Evolutionary conservation across 1,140 invertebrate genomes (phyloP).

Genomic region (Penaeus chinensis): DNA sequence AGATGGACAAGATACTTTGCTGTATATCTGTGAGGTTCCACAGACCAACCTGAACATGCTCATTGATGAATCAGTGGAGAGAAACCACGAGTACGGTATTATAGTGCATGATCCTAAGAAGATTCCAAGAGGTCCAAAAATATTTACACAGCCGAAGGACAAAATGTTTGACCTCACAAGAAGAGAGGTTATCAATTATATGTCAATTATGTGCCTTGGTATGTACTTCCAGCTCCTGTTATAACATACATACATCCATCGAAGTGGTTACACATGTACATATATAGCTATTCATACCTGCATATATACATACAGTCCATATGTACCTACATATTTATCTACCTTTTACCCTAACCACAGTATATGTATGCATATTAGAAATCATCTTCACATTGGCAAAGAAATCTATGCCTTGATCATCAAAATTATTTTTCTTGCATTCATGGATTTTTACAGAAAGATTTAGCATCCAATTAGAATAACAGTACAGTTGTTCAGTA

Average conservation of each 20-base stretch:
- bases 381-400: too few species aligned
- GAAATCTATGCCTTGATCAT: too few species aligned
- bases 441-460: background rate
- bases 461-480: background rate
- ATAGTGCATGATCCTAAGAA: constrained; percentile 79
- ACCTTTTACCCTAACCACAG: too few species aligned
- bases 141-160: constrained; percentile 85
- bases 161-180: constrained; percentile 87
- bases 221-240: background rate
- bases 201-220: constrained; percentile 75
- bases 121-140: constrained; percentile 87
- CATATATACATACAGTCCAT: too few species aligned
- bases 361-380: too few species aligned
- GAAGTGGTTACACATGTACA: too few species aligned
- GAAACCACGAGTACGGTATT: constrained; percentile 86
- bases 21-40: constrained; percentile 91
- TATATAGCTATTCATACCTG: too few species aligned
- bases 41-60: constrained; percentile 72
- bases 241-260: too few species aligned
- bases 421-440: too few species aligned
- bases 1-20: constrained; percentile 78
- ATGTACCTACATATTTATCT: too few species aligned
- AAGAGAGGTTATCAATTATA: constrained; percentile 77
- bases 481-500: background rate
- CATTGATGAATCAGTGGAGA: constrained; percentile 76